Conservation (phyloP, 2,113 vertebrate genomes). For the Zootoca vivipara region DNA sequence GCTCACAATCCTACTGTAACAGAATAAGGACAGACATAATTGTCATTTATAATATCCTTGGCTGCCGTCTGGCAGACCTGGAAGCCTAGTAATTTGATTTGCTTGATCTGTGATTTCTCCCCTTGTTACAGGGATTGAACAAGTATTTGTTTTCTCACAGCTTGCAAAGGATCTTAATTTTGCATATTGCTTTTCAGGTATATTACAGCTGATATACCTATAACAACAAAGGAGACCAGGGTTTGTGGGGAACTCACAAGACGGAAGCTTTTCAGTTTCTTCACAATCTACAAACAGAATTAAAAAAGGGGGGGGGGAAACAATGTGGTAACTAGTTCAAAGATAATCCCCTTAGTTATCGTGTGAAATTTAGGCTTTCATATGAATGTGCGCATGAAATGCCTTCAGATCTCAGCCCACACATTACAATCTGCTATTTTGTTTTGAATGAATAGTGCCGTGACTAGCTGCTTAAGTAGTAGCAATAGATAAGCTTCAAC, state of each 20-base stretch:
- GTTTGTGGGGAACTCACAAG: not conserved
- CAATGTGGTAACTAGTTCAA: constrained; percentile 56
- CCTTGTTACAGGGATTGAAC: not conserved
- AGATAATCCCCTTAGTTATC: constrained; percentile 56
- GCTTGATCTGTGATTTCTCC: constrained; percentile 20
- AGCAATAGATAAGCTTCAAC: constrained; percentile 66
- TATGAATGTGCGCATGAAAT: constrained; percentile 48
- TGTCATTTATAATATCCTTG: not conserved
- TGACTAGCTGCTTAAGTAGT: constrained; percentile 68
- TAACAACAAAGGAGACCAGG: constrained; percentile 2
- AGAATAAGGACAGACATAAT: constrained; percentile 19
- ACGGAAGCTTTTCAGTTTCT: constrained; percentile 34
- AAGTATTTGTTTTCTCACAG: constrained; percentile 27
- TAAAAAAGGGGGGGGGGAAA: constrained; percentile 52
- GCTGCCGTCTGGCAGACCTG: constrained; percentile 29
- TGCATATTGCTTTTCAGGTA: constrained; percentile 35
- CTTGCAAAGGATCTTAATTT: constrained; percentile 40
- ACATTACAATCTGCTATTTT: constrained; percentile 65
- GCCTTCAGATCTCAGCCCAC: constrained; percentile 64
- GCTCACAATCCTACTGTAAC: constrained; percentile 22
- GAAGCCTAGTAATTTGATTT: constrained; percentile 29
- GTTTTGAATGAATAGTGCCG: constrained; percentile 64
- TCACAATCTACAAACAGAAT: constrained; percentile 46
- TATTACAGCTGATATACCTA: constrained; percentile 33
- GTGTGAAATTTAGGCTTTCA: constrained; percentile 56